A percentile compares a stretch with the other conserved stretches of the same genome.
phyloP scores from a whole-genome alignment of 92 coral and sea anemone species.

The Paragorgia papillata region DNA sequence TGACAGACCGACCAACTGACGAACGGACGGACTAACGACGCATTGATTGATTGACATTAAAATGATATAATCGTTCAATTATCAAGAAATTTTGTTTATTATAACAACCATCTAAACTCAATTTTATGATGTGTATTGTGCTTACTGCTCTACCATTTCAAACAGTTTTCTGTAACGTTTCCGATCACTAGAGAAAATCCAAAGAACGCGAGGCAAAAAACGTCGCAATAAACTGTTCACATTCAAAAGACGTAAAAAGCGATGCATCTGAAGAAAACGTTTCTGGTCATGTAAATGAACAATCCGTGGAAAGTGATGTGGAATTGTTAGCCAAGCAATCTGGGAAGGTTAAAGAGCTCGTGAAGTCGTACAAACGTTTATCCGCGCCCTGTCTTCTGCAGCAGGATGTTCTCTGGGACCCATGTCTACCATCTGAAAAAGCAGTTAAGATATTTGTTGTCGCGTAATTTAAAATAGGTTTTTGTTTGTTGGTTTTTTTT shows the following conservation, averaged over 20 bases:
- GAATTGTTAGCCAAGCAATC: slow-evolving; percentile 24
- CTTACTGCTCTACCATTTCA: neutral
- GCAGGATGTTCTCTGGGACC: slow-evolving; percentile 21
- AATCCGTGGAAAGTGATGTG: neutral
- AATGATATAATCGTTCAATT: too few relatives aligned
- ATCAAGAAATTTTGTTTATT: too few relatives aligned
- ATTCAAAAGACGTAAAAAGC: neutral
- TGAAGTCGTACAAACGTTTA: slow-evolving; percentile 35
- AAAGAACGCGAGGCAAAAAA: neutral
- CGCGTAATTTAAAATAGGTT: too few relatives aligned
- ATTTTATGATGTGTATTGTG: too few relatives aligned
- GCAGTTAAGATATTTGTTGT: slow-evolving; percentile 35
- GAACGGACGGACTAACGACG: too few relatives aligned
- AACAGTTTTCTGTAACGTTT: slow-evolving; percentile 1
- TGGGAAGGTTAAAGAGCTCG: slow-evolving; percentile 37
- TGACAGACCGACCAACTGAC: too few relatives aligned
- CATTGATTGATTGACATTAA: too few relatives aligned
- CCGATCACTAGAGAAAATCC: slow-evolving; percentile 19
- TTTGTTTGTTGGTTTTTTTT: neutral
- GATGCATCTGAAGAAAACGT: neutral
- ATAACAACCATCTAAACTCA: neutral
- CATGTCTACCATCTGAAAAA: neutral
- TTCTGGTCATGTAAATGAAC: neutral
- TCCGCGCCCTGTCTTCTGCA: slow-evolving; percentile 22
- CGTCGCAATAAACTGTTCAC: neutral